Conservation (phyloP, 2,113 vertebrate genomes). For the Sylvia atricapilla region DNA sequence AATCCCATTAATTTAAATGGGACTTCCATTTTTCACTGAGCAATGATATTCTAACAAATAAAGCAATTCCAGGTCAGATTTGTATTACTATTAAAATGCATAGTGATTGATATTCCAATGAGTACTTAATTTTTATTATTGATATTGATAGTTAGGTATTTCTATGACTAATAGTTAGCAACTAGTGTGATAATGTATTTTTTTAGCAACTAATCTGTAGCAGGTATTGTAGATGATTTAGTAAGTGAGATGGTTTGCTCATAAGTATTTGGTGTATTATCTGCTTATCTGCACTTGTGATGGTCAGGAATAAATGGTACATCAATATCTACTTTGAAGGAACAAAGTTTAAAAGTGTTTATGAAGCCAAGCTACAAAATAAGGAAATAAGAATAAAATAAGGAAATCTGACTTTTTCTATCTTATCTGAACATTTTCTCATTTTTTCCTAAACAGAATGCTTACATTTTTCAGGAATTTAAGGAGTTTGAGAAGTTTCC, state of each 20-base stretch:
- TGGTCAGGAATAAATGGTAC: not conserved
- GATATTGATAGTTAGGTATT: not conserved
- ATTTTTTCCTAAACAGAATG: not conserved
- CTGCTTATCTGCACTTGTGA: not conserved
- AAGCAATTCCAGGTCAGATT: not conserved
- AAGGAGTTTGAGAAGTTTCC: not conserved
- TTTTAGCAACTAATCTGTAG: not conserved
- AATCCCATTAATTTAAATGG: not conserved
- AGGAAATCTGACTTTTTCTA: not conserved
- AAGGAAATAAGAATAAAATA: not conserved
- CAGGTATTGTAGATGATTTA: not conserved
- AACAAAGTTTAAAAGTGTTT: not conserved
- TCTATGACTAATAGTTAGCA: not conserved
- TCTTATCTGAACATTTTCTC: not conserved
- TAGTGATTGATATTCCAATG: not conserved
- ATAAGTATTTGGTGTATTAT: not conserved
- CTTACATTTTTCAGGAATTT: not conserved
- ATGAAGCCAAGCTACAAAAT: not conserved
- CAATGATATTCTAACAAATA: not conserved
- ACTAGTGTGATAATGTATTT: not conserved
- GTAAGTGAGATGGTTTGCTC: not conserved
- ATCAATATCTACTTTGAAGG: not conserved
- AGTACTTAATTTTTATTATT: not conserved
- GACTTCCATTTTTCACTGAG: not conserved
- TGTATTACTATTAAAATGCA: not conserved